Evolutionary conservation across 2,113 vertebrate genomes (phyloP), one percentile per base, ranked within the genome.

Genomic region (Lamprotornis superbus): DNA sequence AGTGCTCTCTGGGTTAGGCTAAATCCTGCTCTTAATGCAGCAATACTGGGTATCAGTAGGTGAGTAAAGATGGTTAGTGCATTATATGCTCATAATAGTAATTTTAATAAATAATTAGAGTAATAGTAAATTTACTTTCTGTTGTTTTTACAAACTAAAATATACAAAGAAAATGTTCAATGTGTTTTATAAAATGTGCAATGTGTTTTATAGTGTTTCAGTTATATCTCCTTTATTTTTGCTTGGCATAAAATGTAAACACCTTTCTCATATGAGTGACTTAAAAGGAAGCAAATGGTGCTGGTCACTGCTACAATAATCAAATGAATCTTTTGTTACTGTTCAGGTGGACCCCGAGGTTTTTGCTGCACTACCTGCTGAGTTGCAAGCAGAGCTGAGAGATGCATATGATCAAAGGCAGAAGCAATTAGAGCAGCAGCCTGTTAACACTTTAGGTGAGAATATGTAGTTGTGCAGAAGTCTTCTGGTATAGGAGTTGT

Each of bases 311-410:
- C 39, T 83, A 17, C 56, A 93, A 63, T 80, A 94, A 90, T 76
- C 16, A 46, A 81, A 69, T 63, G 1, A 65, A 71, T 82, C 77
- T 93, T 93, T 24, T 95, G 30, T 95, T 83, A 24, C 79, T 90
- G 14, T 63, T 73, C 89, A 99, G 99, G 99, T 99, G 83, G 99
- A 99, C 94, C 99, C 99, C 5, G 99, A 99, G 15, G 99, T 99
- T 83, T 99, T 99, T 96, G 99, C 98, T 61, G 99, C 99, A 5
- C 98, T 99, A 68, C 99, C 99, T 81, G 97, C 97, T 94, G 99
- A 99, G 94, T 97, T 99, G 85, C 99, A 99, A 82, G 99, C 98
- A 61, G 99, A 99, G 93, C 97, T 99, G 60, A 99, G 96, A 96
- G 98, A 98, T 95, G 99, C 99, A 2, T 99, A 99, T 77, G 98